Evolutionary conservation across 2,888 invertebrate genomes (phyloP).

Genomic region (Flexamia atlantica): DNA sequence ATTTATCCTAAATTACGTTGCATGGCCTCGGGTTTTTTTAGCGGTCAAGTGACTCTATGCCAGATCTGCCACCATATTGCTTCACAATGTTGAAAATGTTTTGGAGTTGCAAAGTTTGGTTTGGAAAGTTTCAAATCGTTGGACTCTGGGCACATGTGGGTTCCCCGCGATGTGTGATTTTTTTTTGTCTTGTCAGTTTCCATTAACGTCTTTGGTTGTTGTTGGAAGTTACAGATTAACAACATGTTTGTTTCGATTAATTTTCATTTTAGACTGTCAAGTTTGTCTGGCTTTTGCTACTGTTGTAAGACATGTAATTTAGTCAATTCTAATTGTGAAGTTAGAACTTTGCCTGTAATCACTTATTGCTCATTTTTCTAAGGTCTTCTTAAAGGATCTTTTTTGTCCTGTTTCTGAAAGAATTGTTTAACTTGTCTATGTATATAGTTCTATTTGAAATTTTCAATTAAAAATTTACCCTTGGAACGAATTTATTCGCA

Average conservation of each 20-base stretch:
- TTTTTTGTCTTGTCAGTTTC: constrained; percentile 43
- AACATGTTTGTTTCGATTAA: background rate
- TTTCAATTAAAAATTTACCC: no score
- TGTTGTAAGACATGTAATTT: background rate
- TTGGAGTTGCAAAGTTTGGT: no score
- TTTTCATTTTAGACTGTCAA: background rate
- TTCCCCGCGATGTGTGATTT: constrained; percentile 53
- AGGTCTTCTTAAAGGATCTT: no score
- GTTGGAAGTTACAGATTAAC: constrained; percentile 14
- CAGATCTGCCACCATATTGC: constrained; percentile 58
- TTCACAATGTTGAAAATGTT: background rate
- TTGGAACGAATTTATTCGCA: no score
- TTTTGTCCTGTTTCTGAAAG: no score
- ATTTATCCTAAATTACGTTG: background rate
- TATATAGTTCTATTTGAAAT: no score
- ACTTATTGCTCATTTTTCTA: no score
- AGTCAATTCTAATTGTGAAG: no score
- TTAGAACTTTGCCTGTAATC: no score
- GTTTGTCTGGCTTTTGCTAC: constrained; percentile 37
- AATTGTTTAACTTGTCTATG: no score
- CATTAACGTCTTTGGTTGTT: constrained; percentile 9
- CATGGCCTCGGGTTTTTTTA: background rate
- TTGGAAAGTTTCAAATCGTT: background rate
- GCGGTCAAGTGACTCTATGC: background rate
- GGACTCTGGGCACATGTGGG: constrained; percentile 63